Evolutionary conservation across 1,140 invertebrate species (phyloP).

Genomic region (Brachionus plicatilis): DNA sequence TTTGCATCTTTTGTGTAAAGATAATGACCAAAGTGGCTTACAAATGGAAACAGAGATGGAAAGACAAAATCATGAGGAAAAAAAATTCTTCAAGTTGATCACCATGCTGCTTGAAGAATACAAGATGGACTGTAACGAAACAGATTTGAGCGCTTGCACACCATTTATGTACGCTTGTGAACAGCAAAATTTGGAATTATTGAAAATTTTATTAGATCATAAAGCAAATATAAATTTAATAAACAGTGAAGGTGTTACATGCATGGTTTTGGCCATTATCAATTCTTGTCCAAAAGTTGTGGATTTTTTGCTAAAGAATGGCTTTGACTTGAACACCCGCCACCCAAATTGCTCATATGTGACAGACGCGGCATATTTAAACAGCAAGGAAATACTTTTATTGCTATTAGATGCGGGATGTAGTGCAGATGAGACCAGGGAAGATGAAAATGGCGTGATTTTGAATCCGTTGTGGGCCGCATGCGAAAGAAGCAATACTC

Average conservation of each 20-base stretch:
- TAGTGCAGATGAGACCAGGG: neutral
- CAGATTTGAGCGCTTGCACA: neutral
- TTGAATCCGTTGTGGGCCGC: constrained; percentile 34
- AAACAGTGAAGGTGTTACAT: constrained; percentile 8
- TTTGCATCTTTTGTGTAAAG: constrained; percentile 37
- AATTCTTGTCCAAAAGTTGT: constrained; percentile 20
- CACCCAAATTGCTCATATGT: constrained; percentile 20
- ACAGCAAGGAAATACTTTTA: neutral
- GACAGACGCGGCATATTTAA: constrained; percentile 17
- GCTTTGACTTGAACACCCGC: neutral
- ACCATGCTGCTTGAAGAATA: neutral
- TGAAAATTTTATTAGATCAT: constrained; percentile 8
- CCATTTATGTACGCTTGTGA: constrained; percentile 37
- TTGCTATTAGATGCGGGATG: constrained; percentile 12
- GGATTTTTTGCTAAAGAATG: constrained; percentile 4
- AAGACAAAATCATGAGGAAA: neutral
- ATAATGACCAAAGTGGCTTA: neutral
- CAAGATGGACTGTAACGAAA: neutral
- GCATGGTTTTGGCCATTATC: constrained; percentile 12
- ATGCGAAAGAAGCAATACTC: constrained; percentile 35
- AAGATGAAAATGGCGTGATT: constrained; percentile 35
- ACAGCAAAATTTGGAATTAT: constrained; percentile 17
- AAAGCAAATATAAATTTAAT: neutral
- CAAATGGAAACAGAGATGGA: neutral
- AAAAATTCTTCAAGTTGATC: neutral